phyloP scores from a whole-genome alignment of 2,888 invertebrate species.

The Napeogenes inachia region DNA sequence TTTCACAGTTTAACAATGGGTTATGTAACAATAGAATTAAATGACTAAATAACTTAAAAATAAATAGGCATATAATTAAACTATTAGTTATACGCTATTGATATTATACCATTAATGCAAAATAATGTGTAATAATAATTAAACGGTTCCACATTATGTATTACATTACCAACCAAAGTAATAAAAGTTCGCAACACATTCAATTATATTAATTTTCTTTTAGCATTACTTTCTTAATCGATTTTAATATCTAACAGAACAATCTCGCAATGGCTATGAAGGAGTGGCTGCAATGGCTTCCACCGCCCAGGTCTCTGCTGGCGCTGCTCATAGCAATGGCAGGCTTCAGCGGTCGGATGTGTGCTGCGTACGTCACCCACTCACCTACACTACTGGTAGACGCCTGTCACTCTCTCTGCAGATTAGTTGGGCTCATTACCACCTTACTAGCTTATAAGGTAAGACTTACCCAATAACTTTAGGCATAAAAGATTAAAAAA shows the following conservation, averaged over 20 bases:
- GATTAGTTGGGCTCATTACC: slow-evolving; percentile 87
- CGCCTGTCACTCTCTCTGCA: slow-evolving; percentile 96
- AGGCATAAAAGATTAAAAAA: too few species aligned
- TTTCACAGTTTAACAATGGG: too few species aligned
- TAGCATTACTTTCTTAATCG: too few species aligned
- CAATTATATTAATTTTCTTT: not conserved
- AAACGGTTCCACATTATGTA: too few species aligned
- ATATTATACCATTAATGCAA: too few species aligned
- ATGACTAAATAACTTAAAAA: too few species aligned
- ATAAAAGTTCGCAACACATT: too few species aligned
- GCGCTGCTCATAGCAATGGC: slow-evolving; percentile 84
- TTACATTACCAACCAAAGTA: too few species aligned
- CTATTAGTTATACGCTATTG: too few species aligned
- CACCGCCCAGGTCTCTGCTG: slow-evolving; percentile 86
- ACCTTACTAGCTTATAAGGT: slow-evolving; percentile 68
- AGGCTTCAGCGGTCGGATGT: slow-evolving; percentile 89
- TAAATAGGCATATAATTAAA: too few species aligned
- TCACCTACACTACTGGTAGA: slow-evolving; percentile 94
- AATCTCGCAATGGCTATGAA: slow-evolving; percentile 82
- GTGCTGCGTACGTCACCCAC: slow-evolving; percentile 92
- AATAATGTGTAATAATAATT: too few species aligned
- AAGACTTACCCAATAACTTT: slow-evolving; percentile 9
- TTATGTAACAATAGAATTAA: too few species aligned
- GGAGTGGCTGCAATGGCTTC: slow-evolving; percentile 83
- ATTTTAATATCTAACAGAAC: not conserved